phyloP scores from a whole-genome alignment of 2,113 vertebrate species.

The Leucoraja erinaceus region DNA sequence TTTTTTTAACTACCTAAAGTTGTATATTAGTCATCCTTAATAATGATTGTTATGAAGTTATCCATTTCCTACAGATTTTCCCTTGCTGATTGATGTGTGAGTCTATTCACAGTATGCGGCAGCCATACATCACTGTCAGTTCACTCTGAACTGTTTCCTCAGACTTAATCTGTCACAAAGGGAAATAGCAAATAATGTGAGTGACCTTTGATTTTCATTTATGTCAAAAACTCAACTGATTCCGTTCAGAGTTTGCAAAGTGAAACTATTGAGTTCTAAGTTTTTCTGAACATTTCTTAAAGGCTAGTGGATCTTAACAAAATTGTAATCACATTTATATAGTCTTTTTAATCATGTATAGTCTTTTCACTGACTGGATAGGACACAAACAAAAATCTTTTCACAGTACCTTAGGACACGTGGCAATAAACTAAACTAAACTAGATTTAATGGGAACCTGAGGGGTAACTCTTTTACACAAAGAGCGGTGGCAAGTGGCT shows the following conservation, averaged over 20 bases:
- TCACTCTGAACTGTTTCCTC: not conserved
- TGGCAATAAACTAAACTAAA: too few species aligned
- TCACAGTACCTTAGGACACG: too few species aligned
- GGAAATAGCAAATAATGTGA: not conserved
- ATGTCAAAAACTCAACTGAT: not conserved
- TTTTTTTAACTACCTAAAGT: too few species aligned
- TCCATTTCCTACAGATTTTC: not conserved
- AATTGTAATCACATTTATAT: too few species aligned
- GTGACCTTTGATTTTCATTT: not conserved
- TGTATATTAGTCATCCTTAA: too few species aligned
- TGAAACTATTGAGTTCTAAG: not conserved
- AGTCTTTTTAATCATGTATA: too few species aligned
- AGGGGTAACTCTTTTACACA: too few species aligned
- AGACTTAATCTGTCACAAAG: not conserved
- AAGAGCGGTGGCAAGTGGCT: too few species aligned
- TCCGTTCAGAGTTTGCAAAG: not conserved
- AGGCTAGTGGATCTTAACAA: not conserved
- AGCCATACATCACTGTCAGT: not conserved
- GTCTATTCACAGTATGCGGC: not conserved
- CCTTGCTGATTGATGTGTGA: not conserved
- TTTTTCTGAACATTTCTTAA: not conserved
- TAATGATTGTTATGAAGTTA: not conserved
- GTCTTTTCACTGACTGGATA: too few species aligned
- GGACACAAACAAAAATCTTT: too few species aligned
- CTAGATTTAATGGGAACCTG: too few species aligned